phyloP scores from a whole-genome alignment of 1,140 invertebrate species.

The Drosophila simulans region DNA sequence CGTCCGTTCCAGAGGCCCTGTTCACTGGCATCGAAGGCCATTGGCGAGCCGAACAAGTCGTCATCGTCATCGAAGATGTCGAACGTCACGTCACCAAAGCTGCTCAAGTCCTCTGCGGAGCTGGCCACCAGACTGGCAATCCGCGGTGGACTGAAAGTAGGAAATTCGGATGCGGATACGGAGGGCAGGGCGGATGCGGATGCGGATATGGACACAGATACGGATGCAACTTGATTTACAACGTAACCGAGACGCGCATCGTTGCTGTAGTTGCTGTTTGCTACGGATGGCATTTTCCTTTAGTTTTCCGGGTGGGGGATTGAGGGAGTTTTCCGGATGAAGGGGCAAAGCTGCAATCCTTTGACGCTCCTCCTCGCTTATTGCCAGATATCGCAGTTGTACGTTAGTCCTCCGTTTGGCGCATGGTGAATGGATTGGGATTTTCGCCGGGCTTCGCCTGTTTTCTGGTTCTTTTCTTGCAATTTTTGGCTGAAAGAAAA shows the following conservation, averaged over 20 bases:
- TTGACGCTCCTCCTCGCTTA: slow-evolving; percentile 36
- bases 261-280: slow-evolving; percentile 65
- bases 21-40: slow-evolving; percentile 87
- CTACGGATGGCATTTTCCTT: slow-evolving; percentile 76
- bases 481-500: slow-evolving; percentile 22
- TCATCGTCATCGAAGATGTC: slow-evolving; percentile 86
- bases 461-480: not conserved
- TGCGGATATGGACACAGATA: slow-evolving; percentile 25
- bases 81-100: slow-evolving; percentile 80
- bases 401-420: slow-evolving; percentile 28
- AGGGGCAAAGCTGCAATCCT: slow-evolving; percentile 39
- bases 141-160: slow-evolving; percentile 72
- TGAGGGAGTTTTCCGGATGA: slow-evolving; percentile 7
- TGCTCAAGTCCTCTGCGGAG: slow-evolving; percentile 74
- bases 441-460: slow-evolving; percentile 31
- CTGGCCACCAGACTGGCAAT: slow-evolving; percentile 79
- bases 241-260: slow-evolving; percentile 76
- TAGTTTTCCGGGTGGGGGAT: slow-evolving; percentile 9
- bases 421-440: slow-evolving; percentile 47
- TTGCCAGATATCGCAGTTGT: slow-evolving; percentile 45
- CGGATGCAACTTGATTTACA: slow-evolving; percentile 74
- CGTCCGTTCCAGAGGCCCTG: slow-evolving; percentile 88
- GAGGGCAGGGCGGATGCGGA: slow-evolving; percentile 16
- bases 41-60: slow-evolving; percentile 86
- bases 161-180: slow-evolving; percentile 35